Conservation (phyloP, 2,797 vertebrate genomes). For the Notolepis coatsorum region DNA sequence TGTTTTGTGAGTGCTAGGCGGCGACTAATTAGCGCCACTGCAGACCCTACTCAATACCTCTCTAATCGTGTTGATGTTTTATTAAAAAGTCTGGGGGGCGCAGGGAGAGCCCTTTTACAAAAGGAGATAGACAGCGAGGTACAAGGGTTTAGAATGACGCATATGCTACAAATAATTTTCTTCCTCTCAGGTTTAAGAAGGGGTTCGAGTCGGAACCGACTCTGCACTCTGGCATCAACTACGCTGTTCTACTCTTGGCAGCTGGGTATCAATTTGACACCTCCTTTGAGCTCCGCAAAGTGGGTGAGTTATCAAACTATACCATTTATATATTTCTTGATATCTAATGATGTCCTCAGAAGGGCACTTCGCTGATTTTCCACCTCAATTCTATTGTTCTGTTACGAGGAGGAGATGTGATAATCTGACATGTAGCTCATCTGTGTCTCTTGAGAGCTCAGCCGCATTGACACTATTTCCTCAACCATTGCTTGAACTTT, state of each 20-base stretch:
- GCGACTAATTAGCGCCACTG: slow-evolving; percentile 41
- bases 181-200: slow-evolving; percentile 92
- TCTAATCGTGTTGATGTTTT: slow-evolving; percentile 54
- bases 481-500: no score
- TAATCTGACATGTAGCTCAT: no score
- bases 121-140: slow-evolving; percentile 24
- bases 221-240: slow-evolving; percentile 97
- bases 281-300: slow-evolving; percentile 98
- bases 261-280: slow-evolving; percentile 96
- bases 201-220: slow-evolving; percentile 98
- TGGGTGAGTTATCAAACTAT: slow-evolving; percentile 84
- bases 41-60: slow-evolving; percentile 61
- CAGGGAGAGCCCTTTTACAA: not conserved
- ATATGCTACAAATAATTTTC: no score
- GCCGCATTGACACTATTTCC: no score
- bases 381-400: not conserved
- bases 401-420: no score
- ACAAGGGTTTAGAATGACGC: no score
- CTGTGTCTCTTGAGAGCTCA: no score
- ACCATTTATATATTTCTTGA: not conserved
- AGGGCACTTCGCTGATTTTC: not conserved
- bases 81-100: slow-evolving; percentile 25
- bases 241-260: slow-evolving; percentile 94
- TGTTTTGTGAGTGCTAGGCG: slow-evolving; percentile 39
- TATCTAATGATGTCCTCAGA: not conserved